Evolutionary conservation across 1,140 invertebrate genomes (phyloP), one percentile per base, ranked within the genome.

Genomic region (Aphis craccivora): DNA sequence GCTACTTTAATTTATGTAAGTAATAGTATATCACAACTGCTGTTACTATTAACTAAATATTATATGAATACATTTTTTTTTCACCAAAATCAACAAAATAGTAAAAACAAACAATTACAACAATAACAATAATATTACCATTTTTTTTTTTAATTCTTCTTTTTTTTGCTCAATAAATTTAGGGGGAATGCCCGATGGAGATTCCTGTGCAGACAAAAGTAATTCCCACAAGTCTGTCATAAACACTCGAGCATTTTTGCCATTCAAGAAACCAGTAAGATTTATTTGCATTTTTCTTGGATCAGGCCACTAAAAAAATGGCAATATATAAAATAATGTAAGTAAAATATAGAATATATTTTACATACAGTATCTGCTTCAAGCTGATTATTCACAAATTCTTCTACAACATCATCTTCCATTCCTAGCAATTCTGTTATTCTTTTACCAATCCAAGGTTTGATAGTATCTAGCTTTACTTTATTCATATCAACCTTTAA

Each of bases 241-340:
- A 95, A 99, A 99, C 94, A 98, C 97, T 86, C 99, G 96, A 23
- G 99, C 99, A 96, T 99, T 99, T 95, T 98, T 99, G 6, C 98
- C 99, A 95, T 99, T 99, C 48, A 99, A 96, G 95, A 99, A 99
- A 23, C 99, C 99, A 67, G 99, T 99, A 95, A 99, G 96, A 96
- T 99, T 99, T 94, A 99, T 99, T 96, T 99, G 99, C 97, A 99
- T 99, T 95, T 99, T 98, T 95, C 99, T 98, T 76, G 99, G 99
- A 96, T 99, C 99, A 40, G 99, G 98, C 96, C 97, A 98, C 97
- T 97, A 95, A 95, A 96, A 96, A 96, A 96, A 95, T 94, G n/a
- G 67, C 30, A 30, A 35, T 43, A 51, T 60, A 53, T 67, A 25
- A 90, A 60, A 53, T 40, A 37, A 67, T 45, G 23, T 20, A 91